Percentiles rank a stretch among this genome's conserved stretches.
These are phyloP conservation scores for Hexactinellida sp. DNA, from an alignment of 37 sponge, comb jelly and placozoan species.

Conservation along the genomic window DNA sequence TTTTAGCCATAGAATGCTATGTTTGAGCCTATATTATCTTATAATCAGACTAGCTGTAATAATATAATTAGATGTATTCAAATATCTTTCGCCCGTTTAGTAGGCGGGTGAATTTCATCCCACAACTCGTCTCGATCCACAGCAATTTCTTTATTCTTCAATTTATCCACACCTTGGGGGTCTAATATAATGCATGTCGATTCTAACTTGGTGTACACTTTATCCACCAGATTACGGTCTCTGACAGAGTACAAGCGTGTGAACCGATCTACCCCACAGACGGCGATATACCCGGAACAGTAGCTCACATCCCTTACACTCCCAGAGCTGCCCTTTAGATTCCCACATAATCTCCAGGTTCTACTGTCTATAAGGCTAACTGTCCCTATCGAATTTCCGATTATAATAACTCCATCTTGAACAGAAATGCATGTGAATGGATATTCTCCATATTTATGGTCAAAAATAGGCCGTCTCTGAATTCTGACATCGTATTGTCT, in stretches of 20 bases:
- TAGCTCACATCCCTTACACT: not conserved
- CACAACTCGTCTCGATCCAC: not conserved
- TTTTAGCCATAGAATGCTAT: too few species aligned
- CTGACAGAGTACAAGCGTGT: not conserved
- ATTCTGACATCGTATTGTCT: not conserved
- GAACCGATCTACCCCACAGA: not conserved
- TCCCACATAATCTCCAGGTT: not conserved
- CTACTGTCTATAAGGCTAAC: not conserved
- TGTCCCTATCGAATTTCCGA: not conserved
- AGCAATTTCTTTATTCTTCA: not conserved
- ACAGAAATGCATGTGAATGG: not conserved
- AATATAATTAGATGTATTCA: too few species aligned
- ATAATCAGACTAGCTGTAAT: too few species aligned
- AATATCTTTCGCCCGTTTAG: not conserved
- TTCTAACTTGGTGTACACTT: slow-evolving; percentile 10
- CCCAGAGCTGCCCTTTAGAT: not conserved
- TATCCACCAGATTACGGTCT: not conserved
- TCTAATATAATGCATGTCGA: not conserved
- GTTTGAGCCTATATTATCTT: too few species aligned
- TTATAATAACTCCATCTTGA: not conserved
- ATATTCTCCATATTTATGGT: not conserved
- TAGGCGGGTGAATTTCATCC: not conserved
- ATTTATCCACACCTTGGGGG: not conserved
- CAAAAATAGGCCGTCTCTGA: not conserved
- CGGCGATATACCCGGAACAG: not conserved